Evolutionary conservation across 2,113 vertebrate species (phyloP).

Genomic region (Myodes glareolus): DNA sequence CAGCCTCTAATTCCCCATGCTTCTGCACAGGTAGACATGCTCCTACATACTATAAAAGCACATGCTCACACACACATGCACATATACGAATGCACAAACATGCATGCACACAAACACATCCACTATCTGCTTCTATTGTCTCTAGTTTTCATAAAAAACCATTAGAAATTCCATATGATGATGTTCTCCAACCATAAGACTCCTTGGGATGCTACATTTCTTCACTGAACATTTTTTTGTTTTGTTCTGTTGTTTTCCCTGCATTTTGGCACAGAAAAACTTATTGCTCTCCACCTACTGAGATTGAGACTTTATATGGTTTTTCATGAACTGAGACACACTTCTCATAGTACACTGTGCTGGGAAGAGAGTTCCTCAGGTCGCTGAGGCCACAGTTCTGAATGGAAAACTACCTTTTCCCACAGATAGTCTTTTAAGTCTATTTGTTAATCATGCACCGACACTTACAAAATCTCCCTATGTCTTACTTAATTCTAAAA

Average conservation of each 20-base stretch:
- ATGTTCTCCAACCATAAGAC: neutral
- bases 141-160: neutral
- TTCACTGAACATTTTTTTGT: neutral
- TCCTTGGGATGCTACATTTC: neutral
- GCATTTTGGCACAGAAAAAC: rapidly evolving
- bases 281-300: neutral
- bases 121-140: neutral
- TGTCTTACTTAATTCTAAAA: neutral
- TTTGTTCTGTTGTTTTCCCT: neutral
- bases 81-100: neutral
- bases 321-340: neutral
- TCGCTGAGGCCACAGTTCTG: neutral
- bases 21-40: neutral
- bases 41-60: neutral
- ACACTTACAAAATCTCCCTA: neutral
- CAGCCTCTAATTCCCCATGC: neutral
- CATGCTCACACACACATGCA: neutral
- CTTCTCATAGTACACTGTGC: neutral
- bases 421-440: neutral
- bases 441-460: neutral
- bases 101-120: neutral
- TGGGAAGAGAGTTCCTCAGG: neutral
- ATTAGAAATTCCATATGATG: neutral
- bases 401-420: neutral
- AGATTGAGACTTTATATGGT: neutral